Conservation (phyloP, 2,888 invertebrate genomes). For the Pantelozetes paolii region DNA sequence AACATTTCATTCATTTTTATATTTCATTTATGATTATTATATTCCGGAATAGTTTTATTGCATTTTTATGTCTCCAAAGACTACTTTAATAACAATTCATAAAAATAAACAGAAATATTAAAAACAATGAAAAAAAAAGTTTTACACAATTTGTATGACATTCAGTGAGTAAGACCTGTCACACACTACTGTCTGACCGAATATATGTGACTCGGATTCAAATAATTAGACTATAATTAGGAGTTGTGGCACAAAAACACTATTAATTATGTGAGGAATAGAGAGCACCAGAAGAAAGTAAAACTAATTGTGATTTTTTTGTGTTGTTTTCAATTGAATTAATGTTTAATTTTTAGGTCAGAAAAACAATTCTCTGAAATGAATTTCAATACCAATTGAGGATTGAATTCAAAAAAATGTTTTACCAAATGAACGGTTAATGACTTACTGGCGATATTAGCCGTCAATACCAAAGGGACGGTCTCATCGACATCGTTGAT, state of each 20-base stretch:
- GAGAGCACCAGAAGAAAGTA: no score
- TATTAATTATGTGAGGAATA: no score
- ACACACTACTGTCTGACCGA: background rate
- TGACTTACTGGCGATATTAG: constrained; percentile 30
- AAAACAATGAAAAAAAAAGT: no score
- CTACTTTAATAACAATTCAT: no score
- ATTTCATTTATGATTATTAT: no score
- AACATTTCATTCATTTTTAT: no score
- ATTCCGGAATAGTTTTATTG: no score
- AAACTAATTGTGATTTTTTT: background rate
- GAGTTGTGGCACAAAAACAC: background rate
- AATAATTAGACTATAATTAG: background rate
- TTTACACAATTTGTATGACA: no score
- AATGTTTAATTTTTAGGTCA: background rate
- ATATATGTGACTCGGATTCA: constrained; percentile 10
- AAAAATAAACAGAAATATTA: no score
- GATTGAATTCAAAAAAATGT: background rate
- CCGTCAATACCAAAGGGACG: constrained; percentile 43
- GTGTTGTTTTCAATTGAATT: background rate
- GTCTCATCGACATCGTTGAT: constrained; percentile 69
- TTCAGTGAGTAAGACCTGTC: background rate
- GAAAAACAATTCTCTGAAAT: background rate
- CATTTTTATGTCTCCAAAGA: no score
- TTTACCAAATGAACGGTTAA: background rate
- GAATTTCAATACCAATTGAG: background rate